Evolutionary conservation across 1,140 invertebrate genomes (phyloP).

Genomic region (Pantala flavescens): DNA sequence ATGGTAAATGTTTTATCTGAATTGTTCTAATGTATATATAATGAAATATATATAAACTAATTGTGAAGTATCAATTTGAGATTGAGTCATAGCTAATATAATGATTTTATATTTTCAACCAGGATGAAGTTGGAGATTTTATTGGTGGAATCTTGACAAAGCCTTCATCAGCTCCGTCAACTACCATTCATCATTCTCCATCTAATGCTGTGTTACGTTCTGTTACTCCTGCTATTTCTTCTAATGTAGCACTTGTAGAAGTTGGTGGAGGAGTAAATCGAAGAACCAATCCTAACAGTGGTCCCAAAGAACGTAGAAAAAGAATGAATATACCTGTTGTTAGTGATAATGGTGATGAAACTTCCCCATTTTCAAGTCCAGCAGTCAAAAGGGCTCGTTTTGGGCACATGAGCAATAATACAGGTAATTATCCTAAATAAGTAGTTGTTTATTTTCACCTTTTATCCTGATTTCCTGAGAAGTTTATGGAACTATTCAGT

Average conservation of each 20-base stretch:
- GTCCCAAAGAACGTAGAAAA: slow-evolving; percentile 30
- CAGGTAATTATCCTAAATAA: neutral
- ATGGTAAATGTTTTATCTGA: slow-evolving; percentile 35
- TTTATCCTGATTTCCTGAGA: too few species aligned
- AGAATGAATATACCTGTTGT: neutral
- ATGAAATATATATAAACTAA: too few species aligned
- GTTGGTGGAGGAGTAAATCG: neutral
- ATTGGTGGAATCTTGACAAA: slow-evolving; percentile 45
- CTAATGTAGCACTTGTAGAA: neutral
- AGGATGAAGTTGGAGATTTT: slow-evolving; percentile 54
- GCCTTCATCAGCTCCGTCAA: slow-evolving; percentile 27
- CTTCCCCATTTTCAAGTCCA: neutral
- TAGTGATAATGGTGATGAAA: neutral
- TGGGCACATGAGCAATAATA: neutral
- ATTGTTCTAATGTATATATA: neutral
- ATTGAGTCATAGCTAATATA: slow-evolving; percentile 3
- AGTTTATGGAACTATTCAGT: too few species aligned
- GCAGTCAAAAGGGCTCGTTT: neutral
- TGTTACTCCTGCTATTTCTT: neutral
- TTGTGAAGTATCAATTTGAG: neutral
- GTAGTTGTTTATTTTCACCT: too few species aligned
- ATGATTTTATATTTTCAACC: slow-evolving; percentile 12
- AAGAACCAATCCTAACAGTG: neutral
- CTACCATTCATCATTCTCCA: neutral
- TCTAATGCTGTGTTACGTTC: neutral